Evolutionary conservation across 2,797 vertebrate species (phyloP).

Genomic region (Syncerus caffer): DNA sequence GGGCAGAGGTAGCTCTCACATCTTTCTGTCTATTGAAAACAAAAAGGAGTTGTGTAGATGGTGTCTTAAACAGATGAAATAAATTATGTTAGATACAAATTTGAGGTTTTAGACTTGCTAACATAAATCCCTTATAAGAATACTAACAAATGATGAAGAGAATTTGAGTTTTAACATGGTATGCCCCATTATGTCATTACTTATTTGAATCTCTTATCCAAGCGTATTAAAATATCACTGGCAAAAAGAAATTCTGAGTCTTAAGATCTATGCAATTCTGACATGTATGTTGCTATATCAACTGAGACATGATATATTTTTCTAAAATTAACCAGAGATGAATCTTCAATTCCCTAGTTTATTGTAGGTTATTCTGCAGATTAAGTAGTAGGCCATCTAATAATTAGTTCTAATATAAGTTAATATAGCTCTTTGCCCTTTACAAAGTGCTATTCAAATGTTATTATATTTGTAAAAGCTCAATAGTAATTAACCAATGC

Average conservation of each 20-base stretch:
- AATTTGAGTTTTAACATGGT: constrained; percentile 2
- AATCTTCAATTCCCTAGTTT: constrained; percentile 47
- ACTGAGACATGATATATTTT: constrained; percentile 40
- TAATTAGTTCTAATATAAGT: constrained; percentile 66
- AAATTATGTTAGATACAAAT: not conserved
- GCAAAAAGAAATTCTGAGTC: constrained; percentile 9
- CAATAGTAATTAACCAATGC: constrained; percentile 61
- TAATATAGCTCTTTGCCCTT: constrained; percentile 58
- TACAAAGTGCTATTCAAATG: constrained; percentile 49
- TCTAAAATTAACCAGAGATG: constrained; percentile 47
- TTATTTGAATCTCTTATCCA: not conserved
- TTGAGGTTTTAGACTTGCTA: not conserved
- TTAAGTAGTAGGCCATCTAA: constrained; percentile 41
- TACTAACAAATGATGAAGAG: not conserved
- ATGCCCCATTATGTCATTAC: not conserved
- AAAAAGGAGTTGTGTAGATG: not conserved
- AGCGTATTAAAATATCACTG: constrained; percentile 40
- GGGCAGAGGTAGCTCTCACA: not conserved
- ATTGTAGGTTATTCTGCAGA: constrained; percentile 12
- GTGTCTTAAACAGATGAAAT: not conserved
- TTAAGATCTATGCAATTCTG: not conserved
- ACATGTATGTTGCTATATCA: not conserved
- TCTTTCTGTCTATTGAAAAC: constrained; percentile 5
- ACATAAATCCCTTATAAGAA: not conserved
- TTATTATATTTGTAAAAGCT: constrained; percentile 60